Evolutionary conservation across 2,113 vertebrate species (phyloP), one percentile per base, ranked within the genome.

Genomic region (Poeciliopsis prolifica): DNA sequence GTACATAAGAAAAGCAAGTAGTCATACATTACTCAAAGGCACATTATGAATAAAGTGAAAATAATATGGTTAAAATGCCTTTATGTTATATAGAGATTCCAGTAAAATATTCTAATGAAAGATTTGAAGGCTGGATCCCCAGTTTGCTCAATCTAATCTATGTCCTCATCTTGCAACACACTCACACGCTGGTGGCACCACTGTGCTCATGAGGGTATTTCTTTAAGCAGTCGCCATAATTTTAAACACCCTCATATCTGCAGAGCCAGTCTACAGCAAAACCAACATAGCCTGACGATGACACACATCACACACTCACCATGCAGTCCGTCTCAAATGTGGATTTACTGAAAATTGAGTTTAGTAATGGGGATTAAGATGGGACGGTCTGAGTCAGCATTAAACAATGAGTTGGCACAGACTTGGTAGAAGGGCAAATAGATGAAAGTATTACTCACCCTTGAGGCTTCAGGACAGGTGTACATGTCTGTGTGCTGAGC

Each of bases 271-370:
- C 26, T 54, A 51, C 65, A 63, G 9, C 44, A 22, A 62, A 72
- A 28, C 13, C 14, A 68, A 71, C 67, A 79, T 54, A 0, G 44
- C 3, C 60, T 22, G 48, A 44, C 72, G 71, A 75, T n/a, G 58
- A 80, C 40, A 70, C 74, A 71, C 62, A 68, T 28, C 51, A 77
- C 70, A 75, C 29, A 64, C 68, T 37, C 42, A 42, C 67, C 31
- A 73, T 24, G 61, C 58, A 76, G 65, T 30, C 61, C 51, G 40
- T 84, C 37, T 68, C 77, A 64, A 48, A 86, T 81, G 77, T 15
- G 70, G 70, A 79, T 74, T 82, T 70, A 72, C 42, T 78, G 80
- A 84, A 86, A 86, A 69, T 65, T 78, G 75, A 86, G 71, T 73
- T 29, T 44, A 67, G 58, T 44, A 60, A 1, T 62, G 75, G 74